phyloP scores from a whole-genome alignment of 1,140 invertebrate species.

The Orchestia grillus region DNA sequence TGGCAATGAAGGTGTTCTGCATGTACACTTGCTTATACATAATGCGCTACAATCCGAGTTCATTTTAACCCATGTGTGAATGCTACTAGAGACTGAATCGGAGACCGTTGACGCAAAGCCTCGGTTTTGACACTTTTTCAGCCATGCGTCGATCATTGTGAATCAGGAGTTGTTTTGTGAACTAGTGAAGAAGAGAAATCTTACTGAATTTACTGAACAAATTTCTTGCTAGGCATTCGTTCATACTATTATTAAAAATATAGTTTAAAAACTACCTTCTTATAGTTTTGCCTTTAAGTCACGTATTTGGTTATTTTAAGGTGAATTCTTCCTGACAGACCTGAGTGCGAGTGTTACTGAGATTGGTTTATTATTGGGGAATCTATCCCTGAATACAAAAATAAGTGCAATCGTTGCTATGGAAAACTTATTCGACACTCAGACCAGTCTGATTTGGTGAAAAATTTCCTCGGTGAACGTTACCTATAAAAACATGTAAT shows the following conservation, averaged over 20 bases:
- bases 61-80: neutral
- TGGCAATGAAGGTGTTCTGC: neutral
- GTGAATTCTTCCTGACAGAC: too few relatives aligned
- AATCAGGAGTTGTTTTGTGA: neutral
- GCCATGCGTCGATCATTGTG: neutral
- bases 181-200: neutral
- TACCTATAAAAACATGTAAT: too few relatives aligned
- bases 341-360: too few relatives aligned
- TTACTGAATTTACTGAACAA: neutral
- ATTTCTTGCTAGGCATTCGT: neutral
- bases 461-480: too few relatives aligned
- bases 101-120: neutral
- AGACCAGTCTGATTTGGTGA: too few relatives aligned
- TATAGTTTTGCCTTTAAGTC: neutral
- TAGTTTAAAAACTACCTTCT: neutral
- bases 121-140: neutral
- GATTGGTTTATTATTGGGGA: too few relatives aligned
- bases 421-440: too few relatives aligned
- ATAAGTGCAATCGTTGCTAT: too few relatives aligned
- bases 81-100: neutral
- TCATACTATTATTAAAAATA: neutral
- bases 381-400: too few relatives aligned
- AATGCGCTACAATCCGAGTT: neutral
- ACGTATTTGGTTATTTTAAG: too few relatives aligned
- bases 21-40: too few relatives aligned